phyloP scores from a whole-genome alignment of 2,113 vertebrate genomes.

The Xiphophorus couchianus region DNA sequence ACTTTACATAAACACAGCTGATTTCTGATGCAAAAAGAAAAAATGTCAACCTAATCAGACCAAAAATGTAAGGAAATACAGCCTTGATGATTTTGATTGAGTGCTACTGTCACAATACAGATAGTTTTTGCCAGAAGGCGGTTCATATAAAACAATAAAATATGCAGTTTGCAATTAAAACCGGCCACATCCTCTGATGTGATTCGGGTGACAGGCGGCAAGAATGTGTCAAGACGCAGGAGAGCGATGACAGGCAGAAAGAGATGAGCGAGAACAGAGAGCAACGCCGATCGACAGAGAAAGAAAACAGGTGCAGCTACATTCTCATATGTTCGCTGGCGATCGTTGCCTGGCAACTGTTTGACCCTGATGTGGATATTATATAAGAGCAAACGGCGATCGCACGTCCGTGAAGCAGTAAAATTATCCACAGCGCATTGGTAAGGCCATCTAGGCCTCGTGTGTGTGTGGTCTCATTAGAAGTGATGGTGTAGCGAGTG shows the following conservation, averaged over 20 bases:
- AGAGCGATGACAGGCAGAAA: conserved; percentile 1
- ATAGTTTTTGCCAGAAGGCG: neutral
- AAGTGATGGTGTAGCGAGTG: conserved; percentile 6
- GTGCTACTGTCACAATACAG: neutral
- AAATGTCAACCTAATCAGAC: no score
- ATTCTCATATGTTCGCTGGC: conserved; percentile 7
- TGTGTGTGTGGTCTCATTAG: conserved; percentile 8
- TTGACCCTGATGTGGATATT: conserved; percentile 33
- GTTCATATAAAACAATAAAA: neutral
- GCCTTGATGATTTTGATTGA: no score
- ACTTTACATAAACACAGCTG: no score
- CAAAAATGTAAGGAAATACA: no score
- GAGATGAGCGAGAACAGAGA: conserved; percentile 5
- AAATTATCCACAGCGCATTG: neutral
- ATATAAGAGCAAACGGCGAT: neutral
- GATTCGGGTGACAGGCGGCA: conserved; percentile 8
- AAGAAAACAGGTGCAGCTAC: neutral
- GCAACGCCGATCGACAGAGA: neutral
- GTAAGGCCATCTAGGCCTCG: conserved; percentile 21
- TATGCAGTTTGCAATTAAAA: neutral
- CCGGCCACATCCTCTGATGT: neutral
- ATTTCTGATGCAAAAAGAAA: no score
- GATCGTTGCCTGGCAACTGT: conserved; percentile 63
- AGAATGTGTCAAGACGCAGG: conserved; percentile 1
- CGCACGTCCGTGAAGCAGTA: conserved; percentile 1